Percentiles rank a stretch among this genome's conserved stretches.
Conservation (phyloP, 2,888 invertebrate species). For the Eledona agricola region DNA sequence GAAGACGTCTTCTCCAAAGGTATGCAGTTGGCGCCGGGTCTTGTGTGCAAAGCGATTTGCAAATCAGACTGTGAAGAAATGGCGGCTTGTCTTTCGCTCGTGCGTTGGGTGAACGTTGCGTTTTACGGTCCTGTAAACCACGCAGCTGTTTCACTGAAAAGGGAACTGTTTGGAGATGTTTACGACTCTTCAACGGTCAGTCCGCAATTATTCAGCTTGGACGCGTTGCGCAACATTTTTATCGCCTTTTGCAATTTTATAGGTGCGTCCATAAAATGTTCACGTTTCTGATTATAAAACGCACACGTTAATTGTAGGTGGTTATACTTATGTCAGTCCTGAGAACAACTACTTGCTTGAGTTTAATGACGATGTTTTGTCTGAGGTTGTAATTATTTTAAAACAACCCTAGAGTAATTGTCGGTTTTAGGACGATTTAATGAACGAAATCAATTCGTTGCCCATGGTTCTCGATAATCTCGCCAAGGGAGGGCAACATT, state of each 20-base stretch:
- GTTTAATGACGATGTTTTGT: background rate
- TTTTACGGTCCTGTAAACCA: constrained; percentile 40
- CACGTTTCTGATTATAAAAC: too few relatives aligned
- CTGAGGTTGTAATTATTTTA: background rate
- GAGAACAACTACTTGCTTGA: background rate
- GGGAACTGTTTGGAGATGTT: constrained; percentile 31
- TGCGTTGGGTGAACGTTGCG: constrained; percentile 44
- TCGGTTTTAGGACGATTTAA: constrained; percentile 29
- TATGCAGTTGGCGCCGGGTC: constrained; percentile 41
- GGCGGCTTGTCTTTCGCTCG: constrained; percentile 42
- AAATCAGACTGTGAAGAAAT: constrained; percentile 39
- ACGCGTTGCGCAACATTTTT: constrained; percentile 39
- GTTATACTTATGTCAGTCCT: too few relatives aligned
- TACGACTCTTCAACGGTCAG: constrained; percentile 31
- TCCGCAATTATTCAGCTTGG: constrained; percentile 38
- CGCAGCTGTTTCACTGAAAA: constrained; percentile 26
- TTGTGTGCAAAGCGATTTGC: constrained; percentile 46
- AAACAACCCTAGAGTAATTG: too few relatives aligned
- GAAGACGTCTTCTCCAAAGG: constrained; percentile 33
- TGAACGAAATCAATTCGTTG: constrained; percentile 47
- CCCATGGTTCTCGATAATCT: constrained; percentile 46
- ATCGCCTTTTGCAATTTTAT: constrained; percentile 7
- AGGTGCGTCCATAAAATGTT: background rate
- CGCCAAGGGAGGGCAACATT: constrained; percentile 49
- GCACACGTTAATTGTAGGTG: too few relatives aligned